phyloP scores from a whole-genome alignment of 35 echinoderm and acorn worm genomes.

The Anneissia japonica region DNA sequence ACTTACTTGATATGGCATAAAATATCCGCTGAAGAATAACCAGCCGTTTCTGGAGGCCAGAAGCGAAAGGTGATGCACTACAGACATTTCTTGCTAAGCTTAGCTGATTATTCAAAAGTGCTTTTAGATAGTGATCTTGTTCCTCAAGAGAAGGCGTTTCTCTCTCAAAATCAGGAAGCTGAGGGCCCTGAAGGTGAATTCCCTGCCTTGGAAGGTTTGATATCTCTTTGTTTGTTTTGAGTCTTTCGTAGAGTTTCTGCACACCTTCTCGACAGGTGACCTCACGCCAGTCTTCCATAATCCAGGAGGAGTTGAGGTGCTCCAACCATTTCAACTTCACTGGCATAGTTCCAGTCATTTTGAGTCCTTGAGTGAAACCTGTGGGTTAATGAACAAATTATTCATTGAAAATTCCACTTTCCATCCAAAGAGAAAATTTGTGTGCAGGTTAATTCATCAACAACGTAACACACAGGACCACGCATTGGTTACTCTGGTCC shows the following conservation, averaged over 20 bases:
- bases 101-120: slow-evolving; percentile 62
- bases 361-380: background rate
- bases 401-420: no score
- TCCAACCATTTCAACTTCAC: slow-evolving; percentile 98
- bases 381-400: no score
- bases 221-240: slow-evolving; percentile 95
- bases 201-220: slow-evolving; percentile 64
- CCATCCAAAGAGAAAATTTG: no score
- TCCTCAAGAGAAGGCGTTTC: slow-evolving; percentile 77
- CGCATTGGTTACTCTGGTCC: no score
- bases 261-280: slow-evolving; percentile 83
- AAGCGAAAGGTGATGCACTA: slow-evolving; percentile 79
- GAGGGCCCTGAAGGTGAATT: slow-evolving; percentile 77
- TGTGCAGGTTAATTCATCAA: no score
- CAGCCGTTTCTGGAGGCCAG: slow-evolving; percentile 68
- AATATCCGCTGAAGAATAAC: slow-evolving; percentile 69
- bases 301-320: slow-evolving; percentile 92
- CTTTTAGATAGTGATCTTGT: slow-evolving; percentile 81
- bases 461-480: no score
- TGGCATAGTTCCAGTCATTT: slow-evolving; percentile 70
- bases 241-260: slow-evolving; percentile 65
- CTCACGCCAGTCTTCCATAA: slow-evolving; percentile 78
- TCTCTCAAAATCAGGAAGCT: slow-evolving; percentile 92
- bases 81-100: slow-evolving; percentile 80
- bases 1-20: slow-evolving; percentile 92